phyloP scores from a whole-genome alignment of 1,140 invertebrate genomes.

The Aphidius ervi region DNA sequence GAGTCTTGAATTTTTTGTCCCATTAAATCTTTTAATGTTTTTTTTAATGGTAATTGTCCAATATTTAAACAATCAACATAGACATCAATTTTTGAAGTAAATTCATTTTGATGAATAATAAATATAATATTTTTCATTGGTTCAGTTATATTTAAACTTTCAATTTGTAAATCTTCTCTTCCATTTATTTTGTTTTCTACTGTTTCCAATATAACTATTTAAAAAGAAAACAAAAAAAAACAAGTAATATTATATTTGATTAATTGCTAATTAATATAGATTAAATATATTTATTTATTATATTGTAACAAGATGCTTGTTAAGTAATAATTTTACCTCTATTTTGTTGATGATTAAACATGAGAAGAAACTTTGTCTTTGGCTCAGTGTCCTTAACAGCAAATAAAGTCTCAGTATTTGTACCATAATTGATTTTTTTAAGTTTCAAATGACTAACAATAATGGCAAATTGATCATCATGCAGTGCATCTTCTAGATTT shows the following conservation, averaged over 20 bases:
- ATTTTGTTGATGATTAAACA: conserved; percentile 62
- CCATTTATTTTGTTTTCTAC: conserved; percentile 50
- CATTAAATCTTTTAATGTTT: conserved; percentile 52
- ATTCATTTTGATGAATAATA: conserved; percentile 54
- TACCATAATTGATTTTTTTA: conserved; percentile 51
- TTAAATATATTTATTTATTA: too few relatives aligned
- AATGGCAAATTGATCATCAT: conserved; percentile 60
- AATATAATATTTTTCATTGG: conserved; percentile 55
- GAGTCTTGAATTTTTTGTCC: conserved; percentile 14
- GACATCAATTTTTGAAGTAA: conserved; percentile 53
- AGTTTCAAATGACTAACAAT: conserved; percentile 60
- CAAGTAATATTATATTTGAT: too few relatives aligned
- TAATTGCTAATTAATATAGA: too few relatives aligned
- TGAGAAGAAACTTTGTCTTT: conserved; percentile 62
- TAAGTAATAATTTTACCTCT: conserved; percentile 49
- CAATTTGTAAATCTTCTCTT: conserved; percentile 54
- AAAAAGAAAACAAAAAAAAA: too few relatives aligned
- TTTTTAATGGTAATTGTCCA: conserved; percentile 52
- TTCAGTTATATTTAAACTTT: conserved; percentile 50
- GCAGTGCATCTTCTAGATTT: conserved; percentile 57
- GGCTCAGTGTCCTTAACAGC: conserved; percentile 61
- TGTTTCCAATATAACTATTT: conserved; percentile 59
- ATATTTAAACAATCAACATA: conserved; percentile 59
- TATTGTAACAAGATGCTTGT: too few relatives aligned
- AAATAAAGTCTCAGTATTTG: conserved; percentile 59